Evolutionary conservation across 2,113 vertebrate genomes (phyloP).

Genomic region (Corythoichthys haematopterus): DNA sequence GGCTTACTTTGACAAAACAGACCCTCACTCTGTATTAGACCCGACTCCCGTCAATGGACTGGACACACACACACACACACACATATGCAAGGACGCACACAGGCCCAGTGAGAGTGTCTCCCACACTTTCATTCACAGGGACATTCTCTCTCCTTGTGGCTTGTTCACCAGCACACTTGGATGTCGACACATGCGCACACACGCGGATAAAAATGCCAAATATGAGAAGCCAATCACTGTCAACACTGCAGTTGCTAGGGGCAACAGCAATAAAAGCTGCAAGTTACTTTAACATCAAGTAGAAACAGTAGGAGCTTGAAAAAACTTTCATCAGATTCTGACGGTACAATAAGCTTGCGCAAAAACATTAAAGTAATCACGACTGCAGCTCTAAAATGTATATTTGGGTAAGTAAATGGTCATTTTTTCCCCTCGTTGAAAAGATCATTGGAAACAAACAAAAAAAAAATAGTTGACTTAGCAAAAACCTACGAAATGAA

Average conservation of each 20-base stretch:
- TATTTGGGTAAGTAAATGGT: too few relatives aligned
- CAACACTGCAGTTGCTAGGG: constrained; percentile 2
- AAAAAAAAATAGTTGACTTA: too few relatives aligned
- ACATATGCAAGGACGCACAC: neutral
- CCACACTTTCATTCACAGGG: constrained; percentile 29
- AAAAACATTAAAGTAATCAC: too few relatives aligned
- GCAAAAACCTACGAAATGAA: too few relatives aligned
- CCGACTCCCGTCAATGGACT: constrained; percentile 52
- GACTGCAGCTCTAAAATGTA: too few relatives aligned
- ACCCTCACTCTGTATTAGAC: constrained; percentile 59
- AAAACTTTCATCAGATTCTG: neutral
- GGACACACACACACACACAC: constrained; percentile 12
- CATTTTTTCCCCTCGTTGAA: too few relatives aligned
- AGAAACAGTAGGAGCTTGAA: neutral
- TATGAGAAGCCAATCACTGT: neutral
- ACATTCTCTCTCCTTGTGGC: constrained; percentile 21
- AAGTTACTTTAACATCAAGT: neutral
- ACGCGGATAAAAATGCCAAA: neutral
- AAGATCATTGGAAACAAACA: too few relatives aligned
- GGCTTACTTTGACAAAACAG: constrained; percentile 61
- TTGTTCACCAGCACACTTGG: constrained; percentile 1
- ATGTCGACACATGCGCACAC: neutral
- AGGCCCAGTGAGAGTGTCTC: constrained; percentile 9
- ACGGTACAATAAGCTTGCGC: too few relatives aligned
- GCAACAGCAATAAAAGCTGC: neutral